A percentile compares a stretch with the other conserved stretches of the same genome.
These are phyloP conservation scores for Augochlora pura DNA, from an alignment of 1,140 invertebrate genomes.

Conservation along the genomic window DNA sequence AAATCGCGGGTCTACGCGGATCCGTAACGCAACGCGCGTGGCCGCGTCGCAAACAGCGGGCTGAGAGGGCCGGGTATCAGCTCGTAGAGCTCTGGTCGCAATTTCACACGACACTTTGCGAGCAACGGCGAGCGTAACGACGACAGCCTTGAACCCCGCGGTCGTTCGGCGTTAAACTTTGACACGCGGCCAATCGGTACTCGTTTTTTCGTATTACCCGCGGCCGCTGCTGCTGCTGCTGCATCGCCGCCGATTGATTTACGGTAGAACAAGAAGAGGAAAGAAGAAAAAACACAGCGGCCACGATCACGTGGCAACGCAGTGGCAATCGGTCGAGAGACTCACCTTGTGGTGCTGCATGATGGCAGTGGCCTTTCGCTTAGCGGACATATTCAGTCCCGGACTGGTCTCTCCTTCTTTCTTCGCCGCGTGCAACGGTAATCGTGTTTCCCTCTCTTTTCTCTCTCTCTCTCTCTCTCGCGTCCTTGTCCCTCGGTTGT, in stretches of 20 bases:
- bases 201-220: not conserved
- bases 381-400: slow-evolving; percentile 81
- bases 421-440: slow-evolving; percentile 49
- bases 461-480: slow-evolving; percentile 32
- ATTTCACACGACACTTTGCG: not conserved
- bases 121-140: not conserved
- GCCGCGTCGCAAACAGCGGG: too few relatives aligned
- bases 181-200: not conserved
- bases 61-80: too few relatives aligned
- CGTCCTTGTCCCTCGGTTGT: not conserved
- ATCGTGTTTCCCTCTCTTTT: slow-evolving; percentile 38
- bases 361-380: slow-evolving; percentile 82
- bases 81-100: too few relatives aligned
- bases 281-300: not conserved
- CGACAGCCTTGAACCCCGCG: slow-evolving; percentile 26
- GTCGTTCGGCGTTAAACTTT: slow-evolving; percentile 4
- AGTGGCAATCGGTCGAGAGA: slow-evolving; percentile 40
- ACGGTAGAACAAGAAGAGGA: too few relatives aligned
- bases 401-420: slow-evolving; percentile 30
- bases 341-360: slow-evolving; percentile 84
- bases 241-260: not conserved
- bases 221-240: not conserved
- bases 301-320: slow-evolving; percentile 46
- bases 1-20: too few relatives aligned
- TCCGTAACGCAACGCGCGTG: too few relatives aligned